Percentiles rank a stretch among this genome's conserved stretches.
Conservation (phyloP, 2,113 vertebrate species). For the Charadrius vociferus region DNA sequence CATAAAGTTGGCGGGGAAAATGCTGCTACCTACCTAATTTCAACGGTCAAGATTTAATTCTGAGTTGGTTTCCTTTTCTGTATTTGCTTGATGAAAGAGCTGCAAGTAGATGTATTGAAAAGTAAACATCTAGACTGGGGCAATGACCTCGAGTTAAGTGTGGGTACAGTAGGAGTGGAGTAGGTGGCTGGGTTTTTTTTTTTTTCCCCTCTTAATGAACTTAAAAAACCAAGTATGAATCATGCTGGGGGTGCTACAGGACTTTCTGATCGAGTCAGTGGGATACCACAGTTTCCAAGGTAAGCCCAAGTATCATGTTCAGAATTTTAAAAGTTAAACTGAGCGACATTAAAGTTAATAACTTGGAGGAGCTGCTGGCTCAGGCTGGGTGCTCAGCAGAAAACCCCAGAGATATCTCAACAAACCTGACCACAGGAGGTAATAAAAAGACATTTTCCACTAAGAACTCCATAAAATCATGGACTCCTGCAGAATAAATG, state of each 20-base stretch:
- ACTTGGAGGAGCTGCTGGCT: neutral
- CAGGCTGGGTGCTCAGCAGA: neutral
- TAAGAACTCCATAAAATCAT: neutral
- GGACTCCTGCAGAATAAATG: neutral
- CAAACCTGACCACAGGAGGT: neutral
- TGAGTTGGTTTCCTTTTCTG: neutral
- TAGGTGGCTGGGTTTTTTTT: neutral
- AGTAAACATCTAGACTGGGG: fast-evolving
- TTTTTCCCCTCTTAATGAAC: neutral
- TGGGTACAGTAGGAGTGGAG: neutral
- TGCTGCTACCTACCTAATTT: neutral
- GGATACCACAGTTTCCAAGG: neutral
- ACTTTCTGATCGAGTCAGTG: neutral
- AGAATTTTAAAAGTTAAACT: neutral
- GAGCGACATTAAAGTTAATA: neutral
- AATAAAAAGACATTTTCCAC: fast-evolving
- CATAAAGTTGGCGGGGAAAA: neutral
- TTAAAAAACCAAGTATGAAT: neutral
- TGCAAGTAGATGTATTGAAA: neutral
- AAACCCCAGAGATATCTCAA: neutral
- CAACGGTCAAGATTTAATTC: neutral
- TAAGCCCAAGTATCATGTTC: neutral
- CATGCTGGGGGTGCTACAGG: neutral
- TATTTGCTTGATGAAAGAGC: neutral
- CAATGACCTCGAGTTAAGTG: neutral